Percentiles rank a stretch among this genome's conserved stretches.
phyloP scores from a whole-genome alignment of 2,888 invertebrate genomes.

The Mamestra brassicae region DNA sequence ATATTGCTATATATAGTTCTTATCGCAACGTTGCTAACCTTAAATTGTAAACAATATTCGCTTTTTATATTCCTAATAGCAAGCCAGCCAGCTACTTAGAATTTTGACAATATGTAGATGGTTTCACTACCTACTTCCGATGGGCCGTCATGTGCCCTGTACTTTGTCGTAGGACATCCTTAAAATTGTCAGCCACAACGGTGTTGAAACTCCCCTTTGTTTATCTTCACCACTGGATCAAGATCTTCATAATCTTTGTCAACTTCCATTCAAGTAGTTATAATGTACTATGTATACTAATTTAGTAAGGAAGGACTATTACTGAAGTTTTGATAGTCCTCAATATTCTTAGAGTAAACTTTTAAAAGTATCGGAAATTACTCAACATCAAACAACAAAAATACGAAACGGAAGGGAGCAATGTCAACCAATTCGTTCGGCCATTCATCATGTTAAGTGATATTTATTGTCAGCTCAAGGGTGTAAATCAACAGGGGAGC shows the following conservation, averaged over 20 bases:
- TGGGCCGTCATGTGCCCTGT: too few relatives aligned
- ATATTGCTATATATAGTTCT: conserved; percentile 40
- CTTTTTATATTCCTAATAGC: conserved; percentile 16
- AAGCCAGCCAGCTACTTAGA: background rate
- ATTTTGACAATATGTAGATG: background rate
- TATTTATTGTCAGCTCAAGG: conserved; percentile 74
- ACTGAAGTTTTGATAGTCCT: background rate
- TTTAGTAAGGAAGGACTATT: background rate
- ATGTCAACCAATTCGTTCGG: conserved; percentile 74
- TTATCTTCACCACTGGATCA: background rate
- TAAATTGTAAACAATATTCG: conserved; percentile 36
- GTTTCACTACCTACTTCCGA: too few relatives aligned
- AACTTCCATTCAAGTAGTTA: background rate
- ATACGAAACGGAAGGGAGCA: conserved; percentile 72
- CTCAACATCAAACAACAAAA: conserved; percentile 61
- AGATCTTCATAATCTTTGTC: background rate
- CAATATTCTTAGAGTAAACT: conserved; percentile 21
- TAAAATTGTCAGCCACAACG: background rate
- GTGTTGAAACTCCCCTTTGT: background rate
- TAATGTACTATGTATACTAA: too few relatives aligned
- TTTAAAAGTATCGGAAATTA: conserved; percentile 34
- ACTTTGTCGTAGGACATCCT: background rate
- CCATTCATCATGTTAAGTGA: conserved; percentile 78
- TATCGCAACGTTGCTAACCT: conserved; percentile 38
- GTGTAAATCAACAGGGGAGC: conserved; percentile 57